Evolutionary conservation across 2,113 vertebrate genomes (phyloP), one percentile per base, ranked within the genome.

Genomic region (Pollachius pollachius): DNA sequence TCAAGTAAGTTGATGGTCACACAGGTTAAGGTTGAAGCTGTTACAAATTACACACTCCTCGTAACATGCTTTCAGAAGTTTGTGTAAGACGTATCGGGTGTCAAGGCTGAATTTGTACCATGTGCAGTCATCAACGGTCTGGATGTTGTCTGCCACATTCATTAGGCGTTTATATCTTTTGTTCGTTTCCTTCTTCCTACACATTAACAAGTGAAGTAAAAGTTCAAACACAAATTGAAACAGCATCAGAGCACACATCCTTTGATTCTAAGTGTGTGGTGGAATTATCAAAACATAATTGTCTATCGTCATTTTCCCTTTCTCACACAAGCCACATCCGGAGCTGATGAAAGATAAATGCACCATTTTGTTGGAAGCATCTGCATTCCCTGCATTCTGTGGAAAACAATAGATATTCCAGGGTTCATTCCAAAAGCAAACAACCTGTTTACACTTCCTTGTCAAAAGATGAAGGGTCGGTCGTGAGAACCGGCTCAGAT

Each of bases 361-460:
- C 41, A 13, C 67, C 54, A 73, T 74, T 54, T 76, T 79, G 66
- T 80, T 81, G 79, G 65, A 79, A 61, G 58, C 69, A 18, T 64
- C 67, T 9, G 69, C 85, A 89, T 90, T 87, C 76, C 71, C 75
- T 62, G 34, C 84, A 91, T 87, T 75, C 80, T 77, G 30, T 52
- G 30, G 7, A 74, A 76, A 87, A 90, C 84, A 88, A 89, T 84
- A 85, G 82, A 87, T 81, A 75, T 77, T 82, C 78, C 76, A 19
- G 4, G 62, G 59, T 81, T 73, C 62, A 58, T 65, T 76, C 71
- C 73, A 61, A 21, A 69, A 74, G 75, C 68, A 30, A 75, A 77
- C 69, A 72, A 65, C 62, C 73, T 82, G 82, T 87, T 87, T 83
- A 85, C 37, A 60, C 80, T 81, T 79, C 70, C 74, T 76, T 72